Base-by-base conservation (phyloP, 2,888 invertebrate genomes). In the Apomyelois bistriatella region DNA sequence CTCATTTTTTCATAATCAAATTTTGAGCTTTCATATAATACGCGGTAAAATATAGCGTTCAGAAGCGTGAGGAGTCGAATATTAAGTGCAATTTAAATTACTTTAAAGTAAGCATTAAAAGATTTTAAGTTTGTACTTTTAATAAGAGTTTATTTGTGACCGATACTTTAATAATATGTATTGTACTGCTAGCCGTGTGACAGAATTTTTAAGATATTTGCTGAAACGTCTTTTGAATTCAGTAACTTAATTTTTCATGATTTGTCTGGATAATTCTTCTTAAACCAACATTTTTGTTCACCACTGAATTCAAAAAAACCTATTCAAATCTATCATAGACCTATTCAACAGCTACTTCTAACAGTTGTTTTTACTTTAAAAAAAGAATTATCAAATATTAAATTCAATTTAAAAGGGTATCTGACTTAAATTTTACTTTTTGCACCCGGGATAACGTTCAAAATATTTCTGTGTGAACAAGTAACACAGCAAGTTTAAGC, bases 1-100 rank as follows among this genome's bases (percentile, higher is more conserved):
- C 71, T 79, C 68, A 74, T 78, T 79, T 73, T 70, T 68, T 72
- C 55, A 66, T 82, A 80, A 83, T 80, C 73, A 75, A 79, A 80
- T 82, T 81, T 80, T 70, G 62, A 66, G 66, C 71, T 70, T 64
- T 59, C 67, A 64, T 74, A 75, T 73, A 69, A 70, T 70, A 73
- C 66, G 56, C 55, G 64, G 65, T 65, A 64, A 65, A 58, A 63
- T 68, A 67, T 65, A 6, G 32, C 15, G 32, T 12, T 41, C 17
- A 12, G 42, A 10, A 28, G 22, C 38, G 13, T 38, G 13, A 30
- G 38, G 48, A 38, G 48, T 40, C 10, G 37, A 28, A 49, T 49
- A 49, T 38, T 13, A 30, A 38, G 38, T 40, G 38, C 40, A 49
- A 38, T 49, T 49, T 38, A 38, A 49, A 49, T 38, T 49, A 49